phyloP scores from a whole-genome alignment of 2,797 vertebrate species.

The Petrocephalus schoutedeni region DNA sequence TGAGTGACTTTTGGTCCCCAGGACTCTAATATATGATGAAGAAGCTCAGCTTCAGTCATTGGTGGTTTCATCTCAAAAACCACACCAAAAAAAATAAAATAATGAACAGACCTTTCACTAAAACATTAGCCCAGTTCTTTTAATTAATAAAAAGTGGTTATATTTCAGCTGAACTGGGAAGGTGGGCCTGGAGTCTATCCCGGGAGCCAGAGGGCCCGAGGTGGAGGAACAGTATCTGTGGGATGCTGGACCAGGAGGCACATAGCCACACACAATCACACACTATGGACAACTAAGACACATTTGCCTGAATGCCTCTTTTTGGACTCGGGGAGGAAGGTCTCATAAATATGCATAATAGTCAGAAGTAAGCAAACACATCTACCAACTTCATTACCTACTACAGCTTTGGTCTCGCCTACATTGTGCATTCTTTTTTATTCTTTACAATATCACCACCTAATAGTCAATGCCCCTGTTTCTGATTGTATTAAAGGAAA shows the following conservation, averaged over 20 bases:
- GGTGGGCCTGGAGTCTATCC: neutral
- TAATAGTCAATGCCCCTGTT: slow-evolving; percentile 1
- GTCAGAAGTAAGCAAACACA: neutral
- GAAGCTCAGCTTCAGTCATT: neutral
- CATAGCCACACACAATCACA: neutral
- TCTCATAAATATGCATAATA: neutral
- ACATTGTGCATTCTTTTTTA: slow-evolving; percentile 42
- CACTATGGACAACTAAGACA: neutral
- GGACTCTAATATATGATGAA: too few species aligned
- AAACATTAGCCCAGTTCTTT: neutral
- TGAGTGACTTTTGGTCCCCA: neutral
- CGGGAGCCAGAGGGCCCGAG: neutral
- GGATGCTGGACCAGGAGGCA: neutral
- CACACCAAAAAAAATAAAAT: too few species aligned
- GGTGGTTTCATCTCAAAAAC: neutral
- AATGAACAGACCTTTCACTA: neutral
- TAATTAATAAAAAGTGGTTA: neutral
- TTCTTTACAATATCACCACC: slow-evolving; percentile 35
- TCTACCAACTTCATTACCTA: neutral
- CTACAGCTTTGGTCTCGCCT: neutral
- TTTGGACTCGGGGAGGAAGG: neutral
- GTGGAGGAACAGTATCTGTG: neutral
- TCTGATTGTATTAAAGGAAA: neutral
- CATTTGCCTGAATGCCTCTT: neutral
- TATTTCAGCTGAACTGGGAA: neutral